phyloP scores from a whole-genome alignment of 2,888 invertebrate genomes.

The Drosophila vallismaia region DNA sequence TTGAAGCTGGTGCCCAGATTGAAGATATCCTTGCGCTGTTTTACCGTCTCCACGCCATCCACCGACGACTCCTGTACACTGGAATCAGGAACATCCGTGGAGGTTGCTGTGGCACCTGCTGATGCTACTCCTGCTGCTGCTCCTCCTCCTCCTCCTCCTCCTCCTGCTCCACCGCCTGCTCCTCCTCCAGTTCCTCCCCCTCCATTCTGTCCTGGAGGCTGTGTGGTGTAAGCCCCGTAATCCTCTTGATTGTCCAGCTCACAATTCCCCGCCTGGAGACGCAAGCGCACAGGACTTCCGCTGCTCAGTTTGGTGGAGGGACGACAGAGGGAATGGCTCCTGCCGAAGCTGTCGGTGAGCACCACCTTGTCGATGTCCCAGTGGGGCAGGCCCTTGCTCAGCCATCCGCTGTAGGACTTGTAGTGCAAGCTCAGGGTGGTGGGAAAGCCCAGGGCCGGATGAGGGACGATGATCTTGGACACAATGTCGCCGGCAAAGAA shows the following conservation, averaged over 20 bases:
- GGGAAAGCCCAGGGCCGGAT: constrained; percentile 92
- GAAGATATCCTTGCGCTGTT: constrained; percentile 83
- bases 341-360: constrained; percentile 93
- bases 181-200: neutral
- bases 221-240: constrained; percentile 76
- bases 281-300: constrained; percentile 89
- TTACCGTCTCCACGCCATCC: constrained; percentile 81
- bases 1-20: constrained; percentile 83
- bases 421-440: constrained; percentile 90
- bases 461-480: constrained; percentile 93
- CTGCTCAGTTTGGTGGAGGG: constrained; percentile 90
- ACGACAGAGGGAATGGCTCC: constrained; percentile 92
- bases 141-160: neutral
- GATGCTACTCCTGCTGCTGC: neutral
- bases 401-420: constrained; percentile 95
- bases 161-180: neutral
- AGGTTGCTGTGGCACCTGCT: neutral
- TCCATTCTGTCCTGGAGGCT: constrained; percentile 27
- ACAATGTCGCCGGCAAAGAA: constrained; percentile 89
- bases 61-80: constrained; percentile 71
- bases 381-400: constrained; percentile 91
- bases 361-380: constrained; percentile 93
- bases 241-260: constrained; percentile 85
- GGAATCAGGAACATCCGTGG: constrained; percentile 69
- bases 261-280: constrained; percentile 91